Evolutionary conservation across 2,888 invertebrate genomes (phyloP), one percentile per base, ranked within the genome.

Genomic region (Sceliomorpha sp.): DNA sequence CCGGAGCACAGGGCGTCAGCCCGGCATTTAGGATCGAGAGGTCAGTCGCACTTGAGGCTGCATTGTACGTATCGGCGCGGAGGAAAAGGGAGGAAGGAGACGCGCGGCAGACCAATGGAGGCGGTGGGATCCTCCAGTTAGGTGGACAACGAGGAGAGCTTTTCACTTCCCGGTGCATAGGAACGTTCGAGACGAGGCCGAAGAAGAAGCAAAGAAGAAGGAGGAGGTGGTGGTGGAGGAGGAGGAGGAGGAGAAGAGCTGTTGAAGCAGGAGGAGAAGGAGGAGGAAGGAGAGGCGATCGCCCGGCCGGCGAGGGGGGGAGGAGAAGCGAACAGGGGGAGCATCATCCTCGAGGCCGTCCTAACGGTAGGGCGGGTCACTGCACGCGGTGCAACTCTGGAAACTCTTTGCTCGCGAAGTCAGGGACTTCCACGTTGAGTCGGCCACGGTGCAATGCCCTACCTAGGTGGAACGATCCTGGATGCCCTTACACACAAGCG

Each of bases 311-410:
- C n/a, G n/a, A n/a, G n/a, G n/a, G n/a, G n/a, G n/a, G 50, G 72
- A 45, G 48, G 68, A 51, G 63, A 70, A 69, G 59, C 71, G 62
- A 60, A 76, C 71, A 72, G 76, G 73, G 79, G 77, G 79, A 79
- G 81, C 84, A 78, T 81, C 83, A 84, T 85, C 84, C 84, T 86
- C 87, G 88, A 87, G 88, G 88, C 88, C 88, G 87, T 88, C 86
- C 87, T 88, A 88, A 88, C 88, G 88, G 88, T 88, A 88, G 88
- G 88, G 88, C 87, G 87, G 88, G 88, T 88, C 87, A 88, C 87
- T 88, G 88, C 85, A 88, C 88, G 86, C 86, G 83, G 81, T 62
- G 62, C 53, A 60, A 66, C 58, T 53, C 29, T 15, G 58, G 53
- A 51, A 56, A 55, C 44, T 53, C 48, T 29, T 56, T 50, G 47